Evolutionary conservation across 2,113 vertebrate species (phyloP).

Genomic region (Cynopterus brachyotis): DNA sequence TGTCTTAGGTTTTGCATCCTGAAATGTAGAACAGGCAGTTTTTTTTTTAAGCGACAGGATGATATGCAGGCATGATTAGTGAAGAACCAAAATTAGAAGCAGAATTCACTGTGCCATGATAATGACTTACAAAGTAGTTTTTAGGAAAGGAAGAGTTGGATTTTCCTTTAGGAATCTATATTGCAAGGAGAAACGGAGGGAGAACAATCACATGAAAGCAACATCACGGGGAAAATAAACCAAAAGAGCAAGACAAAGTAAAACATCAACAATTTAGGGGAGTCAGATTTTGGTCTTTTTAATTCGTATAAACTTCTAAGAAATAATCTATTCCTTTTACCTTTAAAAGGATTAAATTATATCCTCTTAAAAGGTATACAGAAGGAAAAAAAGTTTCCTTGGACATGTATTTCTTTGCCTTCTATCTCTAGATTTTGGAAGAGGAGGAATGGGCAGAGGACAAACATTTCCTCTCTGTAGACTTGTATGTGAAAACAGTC

Average conservation of each 20-base stretch:
- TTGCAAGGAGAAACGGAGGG: slow-evolving; percentile 87
- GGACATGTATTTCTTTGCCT: background rate
- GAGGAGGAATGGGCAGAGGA: background rate
- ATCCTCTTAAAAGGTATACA: background rate
- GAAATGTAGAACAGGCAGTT: slow-evolving; percentile 69
- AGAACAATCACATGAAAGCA: slow-evolving; percentile 86
- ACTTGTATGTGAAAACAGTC: background rate
- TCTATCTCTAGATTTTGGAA: background rate
- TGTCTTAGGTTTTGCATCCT: slow-evolving; percentile 53
- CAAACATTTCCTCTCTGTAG: background rate
- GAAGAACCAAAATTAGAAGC: slow-evolving; percentile 77
- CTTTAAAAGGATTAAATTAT: background rate
- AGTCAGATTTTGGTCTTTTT: slow-evolving; percentile 27
- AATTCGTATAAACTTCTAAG: slow-evolving; percentile 37
- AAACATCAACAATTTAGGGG: slow-evolving; percentile 42
- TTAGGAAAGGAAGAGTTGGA: slow-evolving; percentile 92
- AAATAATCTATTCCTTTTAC: background rate
- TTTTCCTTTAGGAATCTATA: slow-evolving; percentile 97
- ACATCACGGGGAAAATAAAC: slow-evolving; percentile 79
- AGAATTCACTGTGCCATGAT: slow-evolving; percentile 79
- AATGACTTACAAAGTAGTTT: slow-evolving; percentile 95
- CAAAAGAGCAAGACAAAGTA: slow-evolving; percentile 58
- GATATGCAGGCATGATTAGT: slow-evolving; percentile 82
- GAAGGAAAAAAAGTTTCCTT: background rate
- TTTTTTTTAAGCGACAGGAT: slow-evolving; percentile 71